Evolutionary conservation across 2,888 invertebrate genomes (phyloP), one percentile per base, ranked within the genome.

Genomic region (Gisinianus flammeolus): DNA sequence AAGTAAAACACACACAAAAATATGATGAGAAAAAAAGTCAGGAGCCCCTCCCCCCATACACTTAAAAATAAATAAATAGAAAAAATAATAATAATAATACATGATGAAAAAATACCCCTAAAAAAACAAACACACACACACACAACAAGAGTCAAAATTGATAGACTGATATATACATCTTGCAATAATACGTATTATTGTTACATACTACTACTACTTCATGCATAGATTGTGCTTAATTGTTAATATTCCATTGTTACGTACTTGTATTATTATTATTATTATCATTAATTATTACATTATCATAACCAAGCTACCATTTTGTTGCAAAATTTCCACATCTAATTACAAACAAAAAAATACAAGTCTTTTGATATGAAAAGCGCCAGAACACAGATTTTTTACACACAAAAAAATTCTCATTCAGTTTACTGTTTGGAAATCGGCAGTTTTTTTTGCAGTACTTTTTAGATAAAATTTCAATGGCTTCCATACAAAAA

Each of bases 121-220:
- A 44, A 16, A 44, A 10, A 2, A 71, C 52, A 44, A 16, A 44
- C 44, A 44, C 19, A 44, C 19, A 44, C 8, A 44, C 6, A 56
- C 22, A 58, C 16, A 26, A 44, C 26, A 76, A 69, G 62, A 77
- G 77, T 77, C 77, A 77, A 72, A 77, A 77, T 77, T 77, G 22
- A 77, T 77, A 77, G 77, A 77, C 77, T 77, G 77, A 77, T 71
- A 68, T 70, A 66, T 58, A 62, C 52, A 76, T 62, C 44, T 77
- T 77, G 77, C 77, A 71, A 77, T 76, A 76, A 76, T 77, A 77
- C 70, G 75, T 76, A 71, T 74, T 67, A 67, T 67, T 67, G 67
- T 67, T 67, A 67, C 19, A 31, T 33, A n/a, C 33, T 66, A 66
- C n/a, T 67, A 67, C 33, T 31, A 62, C 26, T 62, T 35, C 35